Evolutionary conservation across 2,113 vertebrate species (phyloP), one percentile per base, ranked within the genome.

Genomic region (Saguinus midas): DNA sequence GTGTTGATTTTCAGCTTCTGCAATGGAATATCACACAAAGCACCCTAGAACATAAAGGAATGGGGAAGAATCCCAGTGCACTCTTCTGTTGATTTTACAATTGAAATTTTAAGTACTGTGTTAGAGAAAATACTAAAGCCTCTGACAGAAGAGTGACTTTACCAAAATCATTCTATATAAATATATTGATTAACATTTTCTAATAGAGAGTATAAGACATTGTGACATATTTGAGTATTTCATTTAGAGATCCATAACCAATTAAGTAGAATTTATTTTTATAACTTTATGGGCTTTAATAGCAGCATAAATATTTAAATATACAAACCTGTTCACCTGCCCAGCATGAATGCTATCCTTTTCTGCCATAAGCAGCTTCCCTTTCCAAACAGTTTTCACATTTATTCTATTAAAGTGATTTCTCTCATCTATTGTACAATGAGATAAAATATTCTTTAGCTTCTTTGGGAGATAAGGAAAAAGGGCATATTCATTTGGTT

Each of bases 1-100:
- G 91, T 97, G 25, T 97, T 96, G 29, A 70, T 97, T 98, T 96
- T 61, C 37, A 96, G 17, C 91, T 96, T 97, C 95, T 94, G 14
- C 89, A 87, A n/a, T 86, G 73, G 23, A 98, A 95, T 93, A 90
- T 68, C 73, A 72, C 79, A 83, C 80, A 95, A 98, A 96, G 32
- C 89, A 91, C 17, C 70, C 66, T 92, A 89, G 90, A 45, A 97
- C 66, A 73, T 96, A 94, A 61, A 64, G 82, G 52, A 9, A 27
- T 81, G n/a, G n/a, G 86, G 37, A 0, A 1, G 97, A 96, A 91
- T 96, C 85, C 12, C 81, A 50, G 29, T 27, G 70, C 17, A 91
- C 32, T 5, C 72, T 48, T 73, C 10, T 85, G 43, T 84, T 96
- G 9, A 18, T 37, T 95, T 90, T 86, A 64, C 8, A 76, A 92